Conservation (phyloP, 2,113 vertebrate species). For the Anolis carolinensis region DNA sequence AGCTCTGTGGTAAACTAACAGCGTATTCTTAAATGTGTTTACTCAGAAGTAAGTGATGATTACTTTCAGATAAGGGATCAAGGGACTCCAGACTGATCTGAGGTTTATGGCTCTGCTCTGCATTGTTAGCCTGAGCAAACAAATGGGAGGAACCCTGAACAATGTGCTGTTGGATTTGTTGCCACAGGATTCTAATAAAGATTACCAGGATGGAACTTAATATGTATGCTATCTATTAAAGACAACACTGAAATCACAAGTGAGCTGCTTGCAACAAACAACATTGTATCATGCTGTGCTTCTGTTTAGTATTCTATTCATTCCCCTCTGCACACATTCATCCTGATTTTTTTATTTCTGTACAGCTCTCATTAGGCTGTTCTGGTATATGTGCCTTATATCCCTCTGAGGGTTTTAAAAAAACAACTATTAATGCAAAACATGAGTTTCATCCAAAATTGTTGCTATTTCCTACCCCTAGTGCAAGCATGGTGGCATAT, state of each 20-base stretch:
- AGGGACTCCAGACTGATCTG: too few species aligned
- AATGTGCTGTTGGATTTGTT: neutral
- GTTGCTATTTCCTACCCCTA: neutral
- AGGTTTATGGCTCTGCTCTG: too few species aligned
- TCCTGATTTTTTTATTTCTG: neutral
- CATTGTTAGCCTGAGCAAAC: neutral
- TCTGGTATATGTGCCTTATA: too few species aligned
- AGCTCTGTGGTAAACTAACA: too few species aligned
- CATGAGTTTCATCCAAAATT: too few species aligned
- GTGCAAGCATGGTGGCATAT: neutral
- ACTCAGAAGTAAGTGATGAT: neutral
- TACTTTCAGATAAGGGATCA: neutral
- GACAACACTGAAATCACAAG: neutral
- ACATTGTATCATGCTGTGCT: neutral
- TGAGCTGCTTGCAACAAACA: neutral
- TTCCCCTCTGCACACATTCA: neutral
- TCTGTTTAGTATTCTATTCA: neutral
- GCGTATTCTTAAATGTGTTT: neutral
- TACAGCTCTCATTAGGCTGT: neutral
- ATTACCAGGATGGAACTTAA: neutral
- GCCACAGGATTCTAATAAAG: neutral
- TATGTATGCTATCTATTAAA: neutral
- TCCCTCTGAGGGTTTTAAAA: too few species aligned
- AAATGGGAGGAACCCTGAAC: neutral
- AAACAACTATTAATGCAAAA: neutral